These are phyloP conservation scores for Sminthopsis crassicaudata DNA, from an alignment of 2,113 vertebrate genomes.

Conservation along the genomic window DNA sequence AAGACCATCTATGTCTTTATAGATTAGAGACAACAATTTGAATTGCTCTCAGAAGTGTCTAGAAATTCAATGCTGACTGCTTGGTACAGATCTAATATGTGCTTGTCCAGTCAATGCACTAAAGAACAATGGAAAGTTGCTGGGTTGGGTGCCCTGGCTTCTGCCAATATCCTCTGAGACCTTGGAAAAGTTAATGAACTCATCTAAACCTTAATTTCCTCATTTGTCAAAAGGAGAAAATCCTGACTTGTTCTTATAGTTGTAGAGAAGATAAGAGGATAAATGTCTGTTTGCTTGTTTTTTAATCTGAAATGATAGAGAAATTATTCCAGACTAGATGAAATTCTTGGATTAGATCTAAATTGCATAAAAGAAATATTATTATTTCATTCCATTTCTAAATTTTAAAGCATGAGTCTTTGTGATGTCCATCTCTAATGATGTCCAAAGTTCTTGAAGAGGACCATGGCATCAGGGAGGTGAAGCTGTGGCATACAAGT, in stretches of 20 bases:
- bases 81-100: fast-evolving
- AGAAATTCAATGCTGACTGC: neutral
- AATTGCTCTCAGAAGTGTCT: neutral
- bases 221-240: neutral
- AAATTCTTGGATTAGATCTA: neutral
- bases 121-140: neutral
- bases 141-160: neutral
- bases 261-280: neutral
- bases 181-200: neutral
- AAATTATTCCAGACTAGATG: neutral
- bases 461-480: too few relatives aligned
- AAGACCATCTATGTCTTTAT: neutral
- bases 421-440: neutral
- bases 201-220: neutral
- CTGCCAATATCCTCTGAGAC: fast-evolving
- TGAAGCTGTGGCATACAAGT: too few relatives aligned
- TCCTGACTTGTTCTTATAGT: neutral
- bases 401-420: neutral
- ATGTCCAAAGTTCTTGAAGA: neutral
- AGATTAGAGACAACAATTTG: neutral
- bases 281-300: neutral
- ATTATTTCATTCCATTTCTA: neutral
- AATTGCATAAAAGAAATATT: neutral
- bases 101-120: neutral
- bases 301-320: neutral